These are phyloP conservation scores for Cichlasoma orientale DNA, from an alignment of 2,797 vertebrate genomes.

Conservation along the genomic window DNA sequence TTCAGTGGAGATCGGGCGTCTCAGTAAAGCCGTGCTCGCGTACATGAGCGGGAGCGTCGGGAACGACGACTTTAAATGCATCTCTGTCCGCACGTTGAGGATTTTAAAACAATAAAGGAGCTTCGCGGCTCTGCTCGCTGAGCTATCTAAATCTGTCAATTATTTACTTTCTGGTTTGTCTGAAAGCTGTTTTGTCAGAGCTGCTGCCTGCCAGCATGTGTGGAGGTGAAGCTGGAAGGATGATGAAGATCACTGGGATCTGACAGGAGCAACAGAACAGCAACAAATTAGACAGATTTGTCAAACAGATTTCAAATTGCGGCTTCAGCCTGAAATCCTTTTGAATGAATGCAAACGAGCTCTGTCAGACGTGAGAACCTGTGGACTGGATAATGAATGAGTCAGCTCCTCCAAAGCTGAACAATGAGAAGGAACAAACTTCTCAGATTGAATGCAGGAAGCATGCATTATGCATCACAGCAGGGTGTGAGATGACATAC, in stretches of 20 bases:
- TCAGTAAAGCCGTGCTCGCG: slow-evolving; percentile 32
- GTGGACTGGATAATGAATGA: slow-evolving; percentile 23
- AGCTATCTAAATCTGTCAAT: slow-evolving; percentile 30
- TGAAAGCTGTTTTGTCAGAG: slow-evolving; percentile 29
- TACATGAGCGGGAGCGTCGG: not conserved
- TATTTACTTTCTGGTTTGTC: slow-evolving; percentile 52
- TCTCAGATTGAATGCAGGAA: not conserved
- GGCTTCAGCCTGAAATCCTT: not conserved
- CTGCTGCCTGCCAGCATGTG: not conserved
- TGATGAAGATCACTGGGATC: not conserved
- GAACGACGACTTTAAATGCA: not conserved
- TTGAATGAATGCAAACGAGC: slow-evolving; percentile 15
- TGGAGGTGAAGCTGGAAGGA: not conserved
- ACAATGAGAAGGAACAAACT: slow-evolving; percentile 1
- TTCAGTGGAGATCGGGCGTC: slow-evolving; percentile 14
- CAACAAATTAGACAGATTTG: slow-evolving; percentile 19
- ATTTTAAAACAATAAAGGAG: not conserved
- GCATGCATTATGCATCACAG: slow-evolving; percentile 30
- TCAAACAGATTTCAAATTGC: slow-evolving; percentile 9
- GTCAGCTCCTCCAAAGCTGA: not conserved
- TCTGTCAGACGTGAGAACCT: slow-evolving; percentile 22
- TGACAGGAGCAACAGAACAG: not conserved
- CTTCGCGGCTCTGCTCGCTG: not conserved
- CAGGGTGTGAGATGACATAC: slow-evolving; percentile 1
- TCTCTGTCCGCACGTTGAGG: not conserved